Base-by-base conservation (phyloP, 2,797 vertebrate genomes). In the Chaenodraco wilsoni region DNA sequence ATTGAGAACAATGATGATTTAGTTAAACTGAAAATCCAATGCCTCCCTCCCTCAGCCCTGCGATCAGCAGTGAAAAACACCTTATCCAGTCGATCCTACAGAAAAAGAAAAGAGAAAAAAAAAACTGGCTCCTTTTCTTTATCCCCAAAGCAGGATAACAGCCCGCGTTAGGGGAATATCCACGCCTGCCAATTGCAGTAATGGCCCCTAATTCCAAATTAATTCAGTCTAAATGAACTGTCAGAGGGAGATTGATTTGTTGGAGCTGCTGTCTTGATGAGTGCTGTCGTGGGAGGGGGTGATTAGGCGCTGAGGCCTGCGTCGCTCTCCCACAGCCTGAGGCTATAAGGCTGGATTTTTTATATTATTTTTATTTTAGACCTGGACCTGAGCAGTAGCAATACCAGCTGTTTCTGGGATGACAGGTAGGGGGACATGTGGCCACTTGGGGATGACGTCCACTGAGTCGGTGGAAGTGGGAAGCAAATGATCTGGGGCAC, bases 181-280 rank as follows among this genome's bases (percentile, higher is more conserved):
- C 91, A 92, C 79, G 94, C 92, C 95, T 96, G 96, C 95, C 95
- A 95, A 96, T 96, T 96, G 95, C 95, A 92, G 94, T 96, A 96
- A 96, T 93, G 92, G 93, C 92, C 95, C 93, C 95, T 96, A 96
- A 97, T 97, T 96, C 96, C 95, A 96, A 96, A 96, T 97, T 96
- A 96, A 96, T 96, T 96, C 96, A 96, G 96, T 95, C 95, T 96
- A 96, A 97, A 96, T 97, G 95, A 96, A 96, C 94, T 96, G 96
- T 96, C 96, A 96, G 93, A 93, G 92, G 93, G 95, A 96, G 96
- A 97, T 96, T 96, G 96, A 97, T 96, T 95, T 95, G 95, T 95
- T 95, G 93, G 94, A 95, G 93, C 94, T 91, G 94, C 95, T 95
- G 94, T 94, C 94, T 93, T 95, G 95, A 95, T 95, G 92, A 93